These are phyloP conservation scores for Sigmodon hispidus DNA, from an alignment of 2,113 vertebrate genomes.

Conservation along the genomic window DNA sequence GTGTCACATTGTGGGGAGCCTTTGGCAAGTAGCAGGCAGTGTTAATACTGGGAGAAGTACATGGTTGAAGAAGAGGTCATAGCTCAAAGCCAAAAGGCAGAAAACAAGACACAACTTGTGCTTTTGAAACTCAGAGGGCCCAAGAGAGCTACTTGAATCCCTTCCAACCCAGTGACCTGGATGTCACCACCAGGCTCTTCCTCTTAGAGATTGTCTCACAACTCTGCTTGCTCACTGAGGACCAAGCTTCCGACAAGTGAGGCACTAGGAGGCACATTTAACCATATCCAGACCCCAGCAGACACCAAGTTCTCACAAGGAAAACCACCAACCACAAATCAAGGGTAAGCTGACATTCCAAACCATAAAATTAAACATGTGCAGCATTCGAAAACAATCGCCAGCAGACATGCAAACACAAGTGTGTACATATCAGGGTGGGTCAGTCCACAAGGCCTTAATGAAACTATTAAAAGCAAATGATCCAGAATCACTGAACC, in stretches of 20 bases:
- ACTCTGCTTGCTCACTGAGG: neutral
- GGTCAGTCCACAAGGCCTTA: neutral
- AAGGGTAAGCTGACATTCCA: neutral
- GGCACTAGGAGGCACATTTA: neutral
- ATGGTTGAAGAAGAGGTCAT: neutral
- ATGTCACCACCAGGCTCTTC: too few species aligned
- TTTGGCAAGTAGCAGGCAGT: too few species aligned
- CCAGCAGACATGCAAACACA: neutral
- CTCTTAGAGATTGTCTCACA: neutral
- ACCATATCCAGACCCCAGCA: neutral
- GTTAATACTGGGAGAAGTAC: neutral
- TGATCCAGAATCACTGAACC: neutral
- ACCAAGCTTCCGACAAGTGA: neutral
- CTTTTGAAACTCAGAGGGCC: neutral
- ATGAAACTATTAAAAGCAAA: neutral
- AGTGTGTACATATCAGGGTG: neutral
- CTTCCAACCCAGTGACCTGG: neutral
- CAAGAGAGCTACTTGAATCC: neutral
- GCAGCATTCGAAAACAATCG: slow-evolving; percentile 22
- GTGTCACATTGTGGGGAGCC: neutral
- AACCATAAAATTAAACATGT: neutral
- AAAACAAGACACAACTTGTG: neutral
- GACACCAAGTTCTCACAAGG: neutral
- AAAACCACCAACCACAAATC: neutral
- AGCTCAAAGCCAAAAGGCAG: neutral